Base-by-base conservation (phyloP, 2,113 vertebrate species). In the Corythoichthys haematopterus region DNA sequence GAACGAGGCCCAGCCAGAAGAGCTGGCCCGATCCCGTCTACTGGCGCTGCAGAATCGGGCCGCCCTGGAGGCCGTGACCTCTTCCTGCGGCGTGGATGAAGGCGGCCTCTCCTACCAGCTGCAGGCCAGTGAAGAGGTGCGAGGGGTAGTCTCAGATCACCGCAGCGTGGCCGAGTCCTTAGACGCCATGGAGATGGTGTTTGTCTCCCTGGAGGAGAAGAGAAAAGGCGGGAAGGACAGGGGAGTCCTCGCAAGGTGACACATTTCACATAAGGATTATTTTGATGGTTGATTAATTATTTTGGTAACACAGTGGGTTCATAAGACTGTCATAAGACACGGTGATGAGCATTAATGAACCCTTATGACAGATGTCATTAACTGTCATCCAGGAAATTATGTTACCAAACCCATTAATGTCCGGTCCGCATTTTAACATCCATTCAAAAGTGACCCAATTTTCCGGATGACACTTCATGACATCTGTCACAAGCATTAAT, bases 1-100 rank as follows among this genome's bases (percentile, higher is more conserved):
- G 16, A 81, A 90, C 74, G 72, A 89, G 6, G 91, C 80, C 1
- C 87, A 76, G 0, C 89, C 90, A 0, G 77, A 92, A 67, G 92
- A 93, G 77, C 91, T 93, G 28, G 85, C 88, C 70, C 75, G 56
- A 38, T 90, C 89, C 14, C 90, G 92, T 13, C 77, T 91, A 38
- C 84, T 92, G 2, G 80, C 87, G 9, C 88, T 93, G 45, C 91
- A 93, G 83, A 93, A 93, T 83, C 73, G 90, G 48, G 91, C 91
- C 0, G 83, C 91, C 2, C 85, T 93, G 59, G 85, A 90, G 65
- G 88, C 89, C 0, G 82, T 92, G 70, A 83, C 87, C 59, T 70
- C 72, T 56, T 83, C 86, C 43, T 91, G 90, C 1, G 90, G 90
- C 4, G 38, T 92, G 65, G 89, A 84, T n/a, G 89, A 92, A 1